These are phyloP conservation scores for Acropternis orthonyx DNA, from an alignment of 2,797 vertebrate species.

Conservation along the genomic window DNA sequence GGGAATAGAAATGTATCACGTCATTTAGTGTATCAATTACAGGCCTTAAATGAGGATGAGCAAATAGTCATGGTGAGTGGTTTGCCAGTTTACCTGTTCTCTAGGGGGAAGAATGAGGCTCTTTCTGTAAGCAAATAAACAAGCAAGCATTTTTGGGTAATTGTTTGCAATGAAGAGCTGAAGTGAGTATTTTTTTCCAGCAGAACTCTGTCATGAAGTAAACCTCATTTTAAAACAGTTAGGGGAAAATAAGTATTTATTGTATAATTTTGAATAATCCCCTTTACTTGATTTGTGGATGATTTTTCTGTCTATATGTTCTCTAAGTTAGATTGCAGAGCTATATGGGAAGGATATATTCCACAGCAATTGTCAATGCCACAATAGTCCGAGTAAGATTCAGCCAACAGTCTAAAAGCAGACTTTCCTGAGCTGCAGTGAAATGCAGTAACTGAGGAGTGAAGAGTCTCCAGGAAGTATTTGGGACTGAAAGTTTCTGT, in stretches of 20 bases:
- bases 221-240: neutral
- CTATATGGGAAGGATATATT: neutral
- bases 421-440: neutral
- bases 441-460: neutral
- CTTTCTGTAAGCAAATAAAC: neutral
- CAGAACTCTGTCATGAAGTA: neutral
- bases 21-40: constrained; percentile 1
- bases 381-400: neutral
- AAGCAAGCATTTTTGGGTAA: neutral
- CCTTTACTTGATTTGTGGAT: neutral
- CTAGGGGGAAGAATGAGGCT: neutral
- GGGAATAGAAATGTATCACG: neutral
- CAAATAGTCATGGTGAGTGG: neutral
- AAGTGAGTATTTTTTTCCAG: neutral
- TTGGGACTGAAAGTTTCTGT: neutral
- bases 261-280: neutral
- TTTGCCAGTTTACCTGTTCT: neutral
- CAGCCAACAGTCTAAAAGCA: neutral
- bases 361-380: neutral
- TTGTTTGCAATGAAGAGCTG: neutral
- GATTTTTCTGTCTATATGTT: neutral
- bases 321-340: neutral
- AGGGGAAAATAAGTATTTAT: neutral
- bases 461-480: neutral
- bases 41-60: constrained; percentile 25